phyloP scores from a whole-genome alignment of 1,140 invertebrate species.

The Leguminivora glycinivorella region DNA sequence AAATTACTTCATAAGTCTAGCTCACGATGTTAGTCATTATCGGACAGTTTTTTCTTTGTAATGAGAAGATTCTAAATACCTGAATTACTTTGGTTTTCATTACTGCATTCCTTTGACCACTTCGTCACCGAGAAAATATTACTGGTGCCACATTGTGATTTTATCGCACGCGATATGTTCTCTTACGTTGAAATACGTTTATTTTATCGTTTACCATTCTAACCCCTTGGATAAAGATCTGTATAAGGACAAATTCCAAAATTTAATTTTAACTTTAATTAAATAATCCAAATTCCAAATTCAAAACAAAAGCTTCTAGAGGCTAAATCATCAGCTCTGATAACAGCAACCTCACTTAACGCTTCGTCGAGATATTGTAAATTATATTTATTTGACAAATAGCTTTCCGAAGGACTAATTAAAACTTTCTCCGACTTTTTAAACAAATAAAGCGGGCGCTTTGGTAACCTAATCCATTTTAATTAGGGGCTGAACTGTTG shows the following conservation, averaged over 20 bases:
- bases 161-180: too few relatives aligned
- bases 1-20: background rate
- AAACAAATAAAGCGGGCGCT: slow-evolving; percentile 26
- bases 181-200: too few relatives aligned
- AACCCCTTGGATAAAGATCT: too few relatives aligned
- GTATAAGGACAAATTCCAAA: too few relatives aligned
- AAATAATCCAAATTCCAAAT: too few relatives aligned
- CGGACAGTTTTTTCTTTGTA: background rate
- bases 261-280: too few relatives aligned
- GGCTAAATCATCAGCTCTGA: background rate
- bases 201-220: too few relatives aligned
- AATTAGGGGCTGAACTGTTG: slow-evolving; percentile 23
- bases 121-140: background rate
- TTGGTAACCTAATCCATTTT: slow-evolving; percentile 27
- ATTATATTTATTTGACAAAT: slow-evolving; percentile 29
- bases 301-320: background rate
- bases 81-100: background rate
- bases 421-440: slow-evolving; percentile 26
- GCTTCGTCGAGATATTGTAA: slow-evolving; percentile 5
- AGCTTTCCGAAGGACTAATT: slow-evolving; percentile 7
- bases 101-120: background rate
- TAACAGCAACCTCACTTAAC: slow-evolving; percentile 15
- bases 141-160: background rate
- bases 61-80: background rate
- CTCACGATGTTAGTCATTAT: background rate